Percentiles rank a stretch among this genome's conserved stretches.
Evolutionary conservation across 2,888 invertebrate species (phyloP).

Genomic region (Melanostoma scalare): DNA sequence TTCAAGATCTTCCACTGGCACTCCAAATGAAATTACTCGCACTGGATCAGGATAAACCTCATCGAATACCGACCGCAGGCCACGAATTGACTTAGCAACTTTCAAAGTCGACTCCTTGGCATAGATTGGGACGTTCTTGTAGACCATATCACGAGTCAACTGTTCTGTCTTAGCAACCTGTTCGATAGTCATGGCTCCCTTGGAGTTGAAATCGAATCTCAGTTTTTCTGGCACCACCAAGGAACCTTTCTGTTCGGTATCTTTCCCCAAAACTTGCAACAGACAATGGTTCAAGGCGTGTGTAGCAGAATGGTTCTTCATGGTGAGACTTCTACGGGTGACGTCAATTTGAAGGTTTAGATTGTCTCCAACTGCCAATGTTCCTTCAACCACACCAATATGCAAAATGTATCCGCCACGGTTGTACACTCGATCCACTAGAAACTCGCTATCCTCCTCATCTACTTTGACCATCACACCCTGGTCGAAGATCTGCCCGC

Average conservation of each 20-base stretch:
- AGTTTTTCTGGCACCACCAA: conserved; percentile 98
- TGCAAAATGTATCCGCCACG: conserved; percentile 98
- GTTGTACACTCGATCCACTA: conserved; percentile 96
- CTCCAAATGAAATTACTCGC: conserved; percentile 95
- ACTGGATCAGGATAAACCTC: conserved; percentile 99
- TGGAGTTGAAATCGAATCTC: conserved; percentile 98
- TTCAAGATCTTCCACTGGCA: conserved; percentile 94
- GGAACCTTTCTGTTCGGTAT: conserved; percentile 97
- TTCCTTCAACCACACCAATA: conserved; percentile 94
- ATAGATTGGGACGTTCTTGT: conserved; percentile 90
- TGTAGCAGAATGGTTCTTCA: conserved; percentile 99
- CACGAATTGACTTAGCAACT: conserved; percentile 94
- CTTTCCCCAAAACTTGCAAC: conserved; percentile 93
- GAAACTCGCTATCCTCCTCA: conserved; percentile 95
- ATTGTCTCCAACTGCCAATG: conserved; percentile 91
- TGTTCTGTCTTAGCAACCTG: conserved; percentile 95
- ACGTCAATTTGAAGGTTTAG: conserved; percentile 92
- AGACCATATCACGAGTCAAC: conserved; percentile 89
- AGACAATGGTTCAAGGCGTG: conserved; percentile 98
- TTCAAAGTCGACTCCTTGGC: conserved; percentile 92
- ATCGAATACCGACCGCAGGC: conserved; percentile 98
- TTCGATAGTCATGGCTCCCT: conserved; percentile 93
- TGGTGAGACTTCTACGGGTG: conserved; percentile 92
- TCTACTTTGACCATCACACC: conserved; percentile 92
- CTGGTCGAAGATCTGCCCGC: conserved; percentile 98